phyloP scores from a whole-genome alignment of 2,113 vertebrate genomes.

The Gallinago undulata region DNA sequence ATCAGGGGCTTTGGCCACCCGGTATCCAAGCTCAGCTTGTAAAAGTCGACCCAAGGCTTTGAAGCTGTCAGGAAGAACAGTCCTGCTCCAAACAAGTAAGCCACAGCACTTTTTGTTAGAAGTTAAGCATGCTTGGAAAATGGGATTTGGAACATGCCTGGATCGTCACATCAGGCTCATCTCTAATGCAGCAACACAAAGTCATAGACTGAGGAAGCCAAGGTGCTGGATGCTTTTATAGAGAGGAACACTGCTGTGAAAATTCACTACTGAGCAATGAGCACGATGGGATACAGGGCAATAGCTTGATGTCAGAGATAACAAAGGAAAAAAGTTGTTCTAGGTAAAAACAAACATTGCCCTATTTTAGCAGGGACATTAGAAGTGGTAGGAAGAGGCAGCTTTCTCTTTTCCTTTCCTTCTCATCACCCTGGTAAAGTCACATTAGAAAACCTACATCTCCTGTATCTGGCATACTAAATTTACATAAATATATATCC shows the following conservation, averaged over 20 bases:
- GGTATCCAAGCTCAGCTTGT: neutral
- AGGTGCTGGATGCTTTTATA: neutral
- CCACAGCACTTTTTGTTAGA: neutral
- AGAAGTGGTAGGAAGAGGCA: neutral
- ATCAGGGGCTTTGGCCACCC: neutral
- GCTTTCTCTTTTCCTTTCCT: neutral
- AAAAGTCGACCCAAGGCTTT: neutral
- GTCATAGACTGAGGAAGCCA: neutral
- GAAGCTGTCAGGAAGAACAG: neutral
- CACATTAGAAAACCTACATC: neutral
- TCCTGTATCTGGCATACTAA: neutral
- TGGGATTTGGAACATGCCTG: neutral
- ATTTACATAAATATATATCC: neutral
- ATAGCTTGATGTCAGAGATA: neutral
- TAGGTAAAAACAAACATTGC: neutral
- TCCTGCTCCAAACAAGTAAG: neutral
- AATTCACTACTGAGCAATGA: neutral
- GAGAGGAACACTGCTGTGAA: neutral
- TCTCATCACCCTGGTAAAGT: neutral
- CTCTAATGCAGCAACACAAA: neutral
- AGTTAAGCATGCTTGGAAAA: neutral
- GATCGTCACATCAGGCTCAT: neutral
- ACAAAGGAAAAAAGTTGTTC: neutral
- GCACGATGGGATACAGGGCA: neutral
- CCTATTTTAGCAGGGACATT: neutral